Evolutionary conservation across 2,888 invertebrate genomes (phyloP), one percentile per base, ranked within the genome.

Genomic region (Diadegma fenestrale): DNA sequence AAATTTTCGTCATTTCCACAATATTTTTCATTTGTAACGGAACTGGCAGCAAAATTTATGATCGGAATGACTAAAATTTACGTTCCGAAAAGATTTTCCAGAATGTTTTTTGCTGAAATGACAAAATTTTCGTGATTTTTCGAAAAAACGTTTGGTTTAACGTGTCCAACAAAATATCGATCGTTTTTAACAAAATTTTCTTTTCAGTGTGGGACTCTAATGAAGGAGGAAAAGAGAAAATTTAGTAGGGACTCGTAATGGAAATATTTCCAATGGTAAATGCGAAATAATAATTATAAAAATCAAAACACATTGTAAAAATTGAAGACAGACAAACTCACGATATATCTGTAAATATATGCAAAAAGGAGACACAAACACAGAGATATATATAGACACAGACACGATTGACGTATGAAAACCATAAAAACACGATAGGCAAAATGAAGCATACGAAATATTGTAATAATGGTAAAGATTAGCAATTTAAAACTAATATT

Each of bases 401-500:
- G 4, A 26, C 26, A 58, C 58, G 8, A 22, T 58, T 26, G 14
- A 58, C 48, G n/a, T 30, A 48, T 76, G 22, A 26, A 68, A 45
- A 30, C 43, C 17, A 66, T 14, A 72, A 78, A 71, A 58, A 76
- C 45, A 54, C 22, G 33, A n/a, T 48, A 64, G 22, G 63, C 64
- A 69, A 22, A 19, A 63, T 69, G 54, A 78, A 76, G 45, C 48
- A 68, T 78, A 66, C 80, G 82, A 85, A 78, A 85, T 84, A 86
- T 87, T 77, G 82, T 83, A 85, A 80, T 75, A 30, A 64, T 82
- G 82, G 82, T 86, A 76, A 78, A 80, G 77, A 72, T 48, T 77
- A 80, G 63, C 45, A 30, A 79, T 19, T 79, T 58, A 82, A 79
- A 72, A 26, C 43, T 33, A 66, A 80, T 45, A 69, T 78, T 66